A percentile compares a stretch with the other conserved stretches of the same genome.
Conservation (phyloP, 1,140 invertebrate genomes). For the Tenebrio molitor region DNA sequence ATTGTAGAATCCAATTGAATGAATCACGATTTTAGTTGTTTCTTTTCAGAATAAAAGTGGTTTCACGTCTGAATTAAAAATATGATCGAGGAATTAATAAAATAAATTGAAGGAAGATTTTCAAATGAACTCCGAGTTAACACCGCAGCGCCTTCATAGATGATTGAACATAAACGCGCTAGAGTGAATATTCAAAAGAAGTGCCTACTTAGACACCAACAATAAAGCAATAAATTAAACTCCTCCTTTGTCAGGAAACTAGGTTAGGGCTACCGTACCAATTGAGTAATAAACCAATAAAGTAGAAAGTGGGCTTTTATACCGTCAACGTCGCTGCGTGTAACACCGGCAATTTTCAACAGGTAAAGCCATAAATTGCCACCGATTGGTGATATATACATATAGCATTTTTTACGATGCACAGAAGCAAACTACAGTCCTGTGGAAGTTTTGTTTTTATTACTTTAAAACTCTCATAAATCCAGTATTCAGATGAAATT, state of each 20-base stretch:
- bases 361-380: slow-evolving; percentile 41
- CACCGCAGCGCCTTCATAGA: too few species aligned
- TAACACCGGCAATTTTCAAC: slow-evolving; percentile 28
- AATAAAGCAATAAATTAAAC: slow-evolving; percentile 37
- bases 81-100: too few species aligned
- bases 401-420: slow-evolving; percentile 17
- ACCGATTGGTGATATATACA: slow-evolving; percentile 35
- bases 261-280: slow-evolving; percentile 41
- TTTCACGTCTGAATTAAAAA: too few species aligned
- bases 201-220: slow-evolving; percentile 3
- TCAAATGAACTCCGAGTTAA: too few species aligned
- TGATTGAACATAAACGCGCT: too few species aligned
- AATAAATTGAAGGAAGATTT: too few species aligned
- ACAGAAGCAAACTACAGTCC: slow-evolving; percentile 19
- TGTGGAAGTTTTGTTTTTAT: slow-evolving; percentile 43
- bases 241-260: slow-evolving; percentile 18
- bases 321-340: background rate
- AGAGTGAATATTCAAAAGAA: slow-evolving; percentile 7
- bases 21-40: too few species aligned
- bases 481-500: slow-evolving; percentile 41
- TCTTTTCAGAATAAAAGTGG: too few species aligned
- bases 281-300: slow-evolving; percentile 46
- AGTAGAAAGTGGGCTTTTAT: slow-evolving; percentile 38
- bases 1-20: too few species aligned
- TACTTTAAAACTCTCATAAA: slow-evolving; percentile 47